phyloP scores from a whole-genome alignment of 1,140 invertebrate genomes.

The Drosophila setifemur region DNA sequence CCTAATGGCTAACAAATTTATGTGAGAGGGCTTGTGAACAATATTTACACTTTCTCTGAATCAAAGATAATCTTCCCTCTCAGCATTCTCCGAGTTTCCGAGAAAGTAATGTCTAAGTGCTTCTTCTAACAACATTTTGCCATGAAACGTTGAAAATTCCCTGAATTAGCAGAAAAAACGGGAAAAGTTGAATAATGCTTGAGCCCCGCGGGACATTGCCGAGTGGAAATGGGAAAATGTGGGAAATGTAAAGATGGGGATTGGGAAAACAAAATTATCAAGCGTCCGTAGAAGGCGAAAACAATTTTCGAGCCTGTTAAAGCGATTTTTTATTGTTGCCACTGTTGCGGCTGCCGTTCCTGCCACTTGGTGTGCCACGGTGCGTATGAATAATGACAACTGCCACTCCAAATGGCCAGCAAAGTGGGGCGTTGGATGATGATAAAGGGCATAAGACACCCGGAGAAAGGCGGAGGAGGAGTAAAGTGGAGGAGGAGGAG shows the following conservation, averaged over 20 bases:
- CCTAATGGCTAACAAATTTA: no score
- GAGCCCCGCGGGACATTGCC: constrained; percentile 4
- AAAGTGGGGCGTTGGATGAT: constrained; percentile 7
- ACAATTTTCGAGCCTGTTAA: constrained; percentile 59
- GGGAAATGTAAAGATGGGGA: no score
- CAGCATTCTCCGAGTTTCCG: no score
- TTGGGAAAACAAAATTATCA: constrained; percentile 16
- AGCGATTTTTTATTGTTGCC: constrained; percentile 65
- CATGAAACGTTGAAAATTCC: not conserved
- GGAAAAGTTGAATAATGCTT: constrained; percentile 45
- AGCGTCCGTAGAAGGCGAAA: constrained; percentile 15
- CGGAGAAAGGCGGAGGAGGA: not conserved
- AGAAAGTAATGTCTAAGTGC: no score
- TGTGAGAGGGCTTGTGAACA: no score
- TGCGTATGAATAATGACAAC: constrained; percentile 75
- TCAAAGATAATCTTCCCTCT: no score
- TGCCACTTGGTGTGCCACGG: constrained; percentile 40
- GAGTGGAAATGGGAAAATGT: not conserved
- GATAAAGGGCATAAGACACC: not conserved
- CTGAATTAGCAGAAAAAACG: constrained; percentile 3
- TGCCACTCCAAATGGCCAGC: constrained; percentile 55
- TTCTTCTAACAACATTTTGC: constrained; percentile 6
- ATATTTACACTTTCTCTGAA: no score
- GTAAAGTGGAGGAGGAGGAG: not conserved
- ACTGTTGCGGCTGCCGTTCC: constrained; percentile 1